Conservation (phyloP, 2,888 invertebrate species). For the Pandemis heparana region DNA sequence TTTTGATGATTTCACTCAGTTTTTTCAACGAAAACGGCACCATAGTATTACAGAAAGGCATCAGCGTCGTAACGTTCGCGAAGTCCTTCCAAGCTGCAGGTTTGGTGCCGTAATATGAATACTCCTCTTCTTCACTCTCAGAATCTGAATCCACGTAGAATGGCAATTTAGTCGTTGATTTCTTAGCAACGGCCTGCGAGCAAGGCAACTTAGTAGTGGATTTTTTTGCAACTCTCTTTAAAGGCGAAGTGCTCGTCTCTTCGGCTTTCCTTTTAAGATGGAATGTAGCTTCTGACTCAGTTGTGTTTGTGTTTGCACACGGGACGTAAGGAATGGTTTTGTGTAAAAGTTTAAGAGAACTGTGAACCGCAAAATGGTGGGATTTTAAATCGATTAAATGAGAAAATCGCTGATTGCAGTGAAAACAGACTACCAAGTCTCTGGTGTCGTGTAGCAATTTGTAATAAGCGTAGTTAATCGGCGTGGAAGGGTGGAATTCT, state of each 20-base stretch:
- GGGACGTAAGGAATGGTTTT: slow-evolving; percentile 43
- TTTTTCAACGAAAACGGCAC: slow-evolving; percentile 78
- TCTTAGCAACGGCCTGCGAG: slow-evolving; percentile 63
- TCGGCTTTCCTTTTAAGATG: slow-evolving; percentile 45
- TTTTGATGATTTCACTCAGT: slow-evolving; percentile 80
- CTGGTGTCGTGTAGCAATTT: slow-evolving; percentile 55
- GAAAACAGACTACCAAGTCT: slow-evolving; percentile 53
- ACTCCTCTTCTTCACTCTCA: slow-evolving; percentile 58
- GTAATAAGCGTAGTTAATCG: slow-evolving; percentile 61
- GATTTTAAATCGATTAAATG: slow-evolving; percentile 56
- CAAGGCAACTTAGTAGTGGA: slow-evolving; percentile 69
- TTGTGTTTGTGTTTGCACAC: slow-evolving; percentile 24
- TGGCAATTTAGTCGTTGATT: slow-evolving; percentile 82
- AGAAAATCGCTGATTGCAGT: slow-evolving; percentile 59
- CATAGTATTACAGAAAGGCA: slow-evolving; percentile 82
- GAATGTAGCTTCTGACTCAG: slow-evolving; percentile 34
- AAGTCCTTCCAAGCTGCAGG: slow-evolving; percentile 69
- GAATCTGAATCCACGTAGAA: slow-evolving; percentile 36
- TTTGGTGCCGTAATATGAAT: slow-evolving; percentile 81
- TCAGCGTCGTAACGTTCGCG: slow-evolving; percentile 76
- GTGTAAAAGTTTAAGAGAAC: slow-evolving; percentile 51
- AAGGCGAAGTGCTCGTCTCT: slow-evolving; percentile 16
- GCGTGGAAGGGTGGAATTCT: slow-evolving; percentile 52
- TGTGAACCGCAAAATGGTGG: slow-evolving; percentile 60
- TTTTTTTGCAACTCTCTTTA: slow-evolving; percentile 63